A percentile compares a stretch with the other conserved stretches of the same genome.
phyloP scores from a whole-genome alignment of 2,113 vertebrate genomes.

The Equus quagga region DNA sequence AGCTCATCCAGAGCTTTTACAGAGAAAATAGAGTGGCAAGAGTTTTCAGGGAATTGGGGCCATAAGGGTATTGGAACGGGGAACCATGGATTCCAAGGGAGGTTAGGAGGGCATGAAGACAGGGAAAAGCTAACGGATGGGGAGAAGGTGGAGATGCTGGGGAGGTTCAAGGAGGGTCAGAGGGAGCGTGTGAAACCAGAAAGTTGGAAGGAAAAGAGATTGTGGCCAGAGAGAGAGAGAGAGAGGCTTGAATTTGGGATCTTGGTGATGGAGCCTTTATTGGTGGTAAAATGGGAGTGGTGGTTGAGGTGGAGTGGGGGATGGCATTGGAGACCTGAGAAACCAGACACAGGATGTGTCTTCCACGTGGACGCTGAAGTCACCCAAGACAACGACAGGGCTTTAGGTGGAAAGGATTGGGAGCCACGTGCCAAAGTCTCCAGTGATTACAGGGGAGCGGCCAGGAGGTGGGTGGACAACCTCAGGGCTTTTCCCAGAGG shows the following conservation, averaged over 20 bases:
- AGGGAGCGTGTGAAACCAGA: not conserved
- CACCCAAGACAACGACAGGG: not conserved
- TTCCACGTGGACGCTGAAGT: not conserved
- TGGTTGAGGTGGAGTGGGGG: not conserved
- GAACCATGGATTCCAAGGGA: too few relatives aligned
- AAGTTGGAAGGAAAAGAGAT: not conserved
- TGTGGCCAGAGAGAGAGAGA: not conserved
- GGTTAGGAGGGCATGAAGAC: not conserved
- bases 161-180: not conserved
- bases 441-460: not conserved
- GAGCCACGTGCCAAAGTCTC: not conserved
- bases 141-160: not conserved
- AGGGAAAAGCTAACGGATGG: not conserved
- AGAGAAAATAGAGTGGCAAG: not conserved
- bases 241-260: not conserved
- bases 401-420: not conserved
- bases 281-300: not conserved
- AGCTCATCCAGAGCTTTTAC: not conserved
- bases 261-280: not conserved
- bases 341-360: not conserved
- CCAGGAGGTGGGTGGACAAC: not conserved
- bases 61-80: not conserved
- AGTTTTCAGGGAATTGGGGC: not conserved
- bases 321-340: not conserved
- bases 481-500: not conserved